phyloP scores from a whole-genome alignment of 2,888 invertebrate genomes.

The Leptopterna dolabrata region DNA sequence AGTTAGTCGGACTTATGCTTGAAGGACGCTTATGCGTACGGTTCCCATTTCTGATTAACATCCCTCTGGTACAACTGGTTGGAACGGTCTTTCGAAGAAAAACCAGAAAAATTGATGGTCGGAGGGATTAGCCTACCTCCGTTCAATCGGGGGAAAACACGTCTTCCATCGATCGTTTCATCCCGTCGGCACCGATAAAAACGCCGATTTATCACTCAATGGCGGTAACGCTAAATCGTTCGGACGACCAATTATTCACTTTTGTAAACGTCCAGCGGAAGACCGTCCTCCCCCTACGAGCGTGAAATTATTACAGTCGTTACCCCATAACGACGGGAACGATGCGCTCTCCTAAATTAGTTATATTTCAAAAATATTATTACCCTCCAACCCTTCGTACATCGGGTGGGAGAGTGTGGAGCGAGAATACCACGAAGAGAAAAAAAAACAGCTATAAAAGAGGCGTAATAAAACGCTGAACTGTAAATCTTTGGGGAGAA shows the following conservation, averaged over 20 bases:
- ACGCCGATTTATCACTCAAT: not conserved
- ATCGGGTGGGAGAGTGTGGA: not conserved
- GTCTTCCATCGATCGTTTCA: not conserved
- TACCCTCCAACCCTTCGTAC: not conserved
- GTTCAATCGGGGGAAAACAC: not conserved
- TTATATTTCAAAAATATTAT: conserved; percentile 32
- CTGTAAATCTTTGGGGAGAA: conserved; percentile 47
- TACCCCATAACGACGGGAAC: not conserved
- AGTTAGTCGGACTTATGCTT: too few relatives aligned
- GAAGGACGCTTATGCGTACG: too few relatives aligned
- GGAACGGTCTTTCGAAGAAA: too few relatives aligned
- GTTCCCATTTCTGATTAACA: too few relatives aligned
- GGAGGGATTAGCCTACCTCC: not conserved
- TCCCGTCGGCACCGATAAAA: not conserved
- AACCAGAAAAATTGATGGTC: not conserved
- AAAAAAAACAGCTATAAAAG: conserved; percentile 34
- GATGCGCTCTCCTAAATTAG: not conserved
- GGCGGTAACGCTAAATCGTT: not conserved
- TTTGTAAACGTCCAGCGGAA: not conserved
- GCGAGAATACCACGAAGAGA: not conserved
- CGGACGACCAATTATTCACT: not conserved
- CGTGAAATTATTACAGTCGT: conserved; percentile 4
- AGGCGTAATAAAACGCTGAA: conserved; percentile 46
- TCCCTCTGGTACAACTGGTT: too few relatives aligned
- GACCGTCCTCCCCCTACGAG: not conserved